Percentiles rank a stretch among this genome's conserved stretches.
Conservation (phyloP, 1,140 invertebrate genomes). For the Drepana arcuata region DNA sequence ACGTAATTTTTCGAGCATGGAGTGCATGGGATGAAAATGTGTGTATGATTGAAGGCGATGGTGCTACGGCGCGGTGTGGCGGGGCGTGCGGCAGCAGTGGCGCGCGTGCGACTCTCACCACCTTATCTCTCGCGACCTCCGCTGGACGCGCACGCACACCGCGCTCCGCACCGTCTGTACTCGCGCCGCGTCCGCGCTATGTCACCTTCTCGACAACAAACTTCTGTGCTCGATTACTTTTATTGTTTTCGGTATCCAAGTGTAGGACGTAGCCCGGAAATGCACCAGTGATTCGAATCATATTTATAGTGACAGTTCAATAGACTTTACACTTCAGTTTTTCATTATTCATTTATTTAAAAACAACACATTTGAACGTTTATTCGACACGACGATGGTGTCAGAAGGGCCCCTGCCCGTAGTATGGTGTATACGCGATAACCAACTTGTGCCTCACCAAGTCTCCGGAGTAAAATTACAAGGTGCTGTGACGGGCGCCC, state of each 20-base stretch:
- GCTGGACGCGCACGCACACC: slow-evolving; percentile 57
- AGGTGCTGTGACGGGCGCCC: slow-evolving; percentile 74
- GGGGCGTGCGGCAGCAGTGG: slow-evolving; percentile 31
- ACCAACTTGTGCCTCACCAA: slow-evolving; percentile 75
- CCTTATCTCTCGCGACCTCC: slow-evolving; percentile 69
- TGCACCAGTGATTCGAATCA: slow-evolving; percentile 31
- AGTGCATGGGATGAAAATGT: slow-evolving; percentile 56
- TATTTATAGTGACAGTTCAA: neutral
- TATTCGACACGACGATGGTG: slow-evolving; percentile 64
- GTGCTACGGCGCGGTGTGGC: slow-evolving; percentile 42
- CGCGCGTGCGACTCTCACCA: slow-evolving; percentile 67
- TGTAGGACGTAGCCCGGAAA: slow-evolving; percentile 44
- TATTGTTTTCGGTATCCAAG: slow-evolving; percentile 41
- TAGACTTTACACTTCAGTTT: neutral
- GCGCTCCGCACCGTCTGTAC: slow-evolving; percentile 36
- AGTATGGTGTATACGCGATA: slow-evolving; percentile 77
- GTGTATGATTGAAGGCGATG: slow-evolving; percentile 48
- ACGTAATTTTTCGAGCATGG: slow-evolving; percentile 50
- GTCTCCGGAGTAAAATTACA: slow-evolving; percentile 76
- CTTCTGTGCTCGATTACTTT: slow-evolving; percentile 39
- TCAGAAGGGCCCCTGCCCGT: slow-evolving; percentile 73
- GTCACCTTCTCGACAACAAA: slow-evolving; percentile 43
- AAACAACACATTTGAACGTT: slow-evolving; percentile 2
- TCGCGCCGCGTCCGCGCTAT: slow-evolving; percentile 54
- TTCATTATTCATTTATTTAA: neutral